Evolutionary conservation across 2,113 vertebrate species (phyloP), one percentile per base, ranked within the genome.

Genomic region (Ramphastos sulfuratus): DNA sequence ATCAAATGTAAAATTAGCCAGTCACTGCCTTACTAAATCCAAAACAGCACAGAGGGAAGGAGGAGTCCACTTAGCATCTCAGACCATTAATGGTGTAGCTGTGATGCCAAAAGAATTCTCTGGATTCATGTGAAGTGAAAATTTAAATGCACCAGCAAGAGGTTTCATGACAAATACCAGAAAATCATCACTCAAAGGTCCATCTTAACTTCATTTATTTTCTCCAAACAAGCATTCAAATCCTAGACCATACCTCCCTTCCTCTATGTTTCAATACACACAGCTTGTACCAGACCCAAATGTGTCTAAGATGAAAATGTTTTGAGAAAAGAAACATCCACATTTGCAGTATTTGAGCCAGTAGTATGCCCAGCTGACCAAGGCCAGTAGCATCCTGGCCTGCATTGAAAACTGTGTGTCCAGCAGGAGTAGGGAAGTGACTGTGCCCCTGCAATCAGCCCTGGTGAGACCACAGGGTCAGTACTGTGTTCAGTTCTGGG

Each of bases 21-120:
- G 7, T 30, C 9, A 23, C 48, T 2, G 1, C 9, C 12, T 54
- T 73, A n/a, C 30, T 65, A 21, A 48, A 0, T 0, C 21, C 1
- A 11, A 25, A 42, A 76, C 24, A 73, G 54, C 70, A 39, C 11
- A 67, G 48, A 50, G 48, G 48, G 31, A 2, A 1, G n/a, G 72
- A 72, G 27, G 16, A 61, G 31, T 21, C 64, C 6, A 1, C 17
- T 14, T 12, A 15, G 15, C 24, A 77, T 27, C 31, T 82, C 55
- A 33, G 42, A 35, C 6, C 19, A 15, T 4, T 14, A 16, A 19
- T 1, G 1, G 15, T 10, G 8, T 13, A 77, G 59, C 15, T 55
- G 61, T 1, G 0, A 10, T 63, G 28, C 31, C 42, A 18, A 39
- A 46, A 3, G 7, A 50, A 74, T 30, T 56, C 39, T 37, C 58